A percentile compares a stretch with the other conserved stretches of the same genome.
These are phyloP conservation scores for Sebastiscus albofasciatus DNA, from an alignment of 2,797 vertebrate species.

Conservation along the genomic window DNA sequence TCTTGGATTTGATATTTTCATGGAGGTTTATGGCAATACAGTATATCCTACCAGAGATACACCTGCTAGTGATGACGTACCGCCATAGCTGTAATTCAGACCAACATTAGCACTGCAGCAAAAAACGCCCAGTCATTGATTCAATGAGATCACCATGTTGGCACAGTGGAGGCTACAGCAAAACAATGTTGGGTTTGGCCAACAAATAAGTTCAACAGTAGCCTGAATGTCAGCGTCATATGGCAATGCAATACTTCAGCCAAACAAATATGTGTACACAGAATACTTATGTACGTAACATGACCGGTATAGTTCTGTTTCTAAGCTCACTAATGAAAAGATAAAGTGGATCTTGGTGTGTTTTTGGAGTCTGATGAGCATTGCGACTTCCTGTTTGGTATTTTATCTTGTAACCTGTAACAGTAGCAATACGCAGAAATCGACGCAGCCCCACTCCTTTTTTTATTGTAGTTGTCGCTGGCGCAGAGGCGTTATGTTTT, in stretches of 20 bases:
- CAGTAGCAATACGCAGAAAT: background rate
- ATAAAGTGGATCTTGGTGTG: background rate
- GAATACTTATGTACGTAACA: background rate
- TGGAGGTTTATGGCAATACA: background rate
- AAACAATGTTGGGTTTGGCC: background rate
- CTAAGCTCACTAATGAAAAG: background rate
- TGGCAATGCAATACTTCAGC: background rate
- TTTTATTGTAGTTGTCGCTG: background rate
- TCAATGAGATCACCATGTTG: background rate
- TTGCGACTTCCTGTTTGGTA: no score
- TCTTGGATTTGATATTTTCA: background rate
- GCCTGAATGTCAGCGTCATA: background rate
- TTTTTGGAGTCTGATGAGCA: no score
- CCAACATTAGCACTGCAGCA: no score
- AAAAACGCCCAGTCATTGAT: background rate
- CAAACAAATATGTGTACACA: background rate
- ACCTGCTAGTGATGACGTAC: background rate
- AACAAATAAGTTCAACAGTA: background rate
- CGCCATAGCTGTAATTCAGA: background rate
- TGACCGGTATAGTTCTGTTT: background rate
- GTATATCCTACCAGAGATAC: background rate
- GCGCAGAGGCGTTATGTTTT: no score
- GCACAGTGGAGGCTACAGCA: background rate
- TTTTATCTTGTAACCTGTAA: background rate
- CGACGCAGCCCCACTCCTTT: accelerated